phyloP scores from a whole-genome alignment of 2,113 vertebrate species.

The Hypomesus transpacificus region DNA sequence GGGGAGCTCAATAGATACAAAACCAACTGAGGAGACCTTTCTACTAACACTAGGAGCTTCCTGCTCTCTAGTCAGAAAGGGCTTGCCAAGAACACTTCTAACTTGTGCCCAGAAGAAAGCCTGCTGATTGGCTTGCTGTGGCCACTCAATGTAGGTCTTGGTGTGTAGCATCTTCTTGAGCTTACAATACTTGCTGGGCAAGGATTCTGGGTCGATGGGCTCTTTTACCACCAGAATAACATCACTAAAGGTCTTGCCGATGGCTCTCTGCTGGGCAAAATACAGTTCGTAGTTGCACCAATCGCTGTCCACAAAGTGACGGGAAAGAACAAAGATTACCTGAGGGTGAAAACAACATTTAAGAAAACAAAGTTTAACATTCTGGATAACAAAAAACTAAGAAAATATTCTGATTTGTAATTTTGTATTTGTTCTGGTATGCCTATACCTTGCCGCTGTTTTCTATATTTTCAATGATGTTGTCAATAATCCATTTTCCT shows the following conservation, averaged over 20 bases:
- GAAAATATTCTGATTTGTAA: background rate
- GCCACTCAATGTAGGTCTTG: constrained; percentile 85
- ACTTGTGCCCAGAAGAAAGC: constrained; percentile 82
- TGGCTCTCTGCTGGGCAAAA: constrained; percentile 81
- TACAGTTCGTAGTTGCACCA: constrained; percentile 89
- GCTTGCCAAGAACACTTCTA: constrained; percentile 70
- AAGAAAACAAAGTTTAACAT: background rate
- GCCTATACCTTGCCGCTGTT: constrained; percentile 73
- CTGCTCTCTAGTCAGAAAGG: constrained; percentile 23
- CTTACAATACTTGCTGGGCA: constrained; percentile 79
- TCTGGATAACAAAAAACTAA: background rate
- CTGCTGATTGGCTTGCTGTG: constrained; percentile 67
- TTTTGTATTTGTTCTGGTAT: background rate
- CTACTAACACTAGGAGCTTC: constrained; percentile 27
- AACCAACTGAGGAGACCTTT: constrained; percentile 29
- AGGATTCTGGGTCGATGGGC: constrained; percentile 65
- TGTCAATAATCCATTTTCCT: constrained; percentile 85
- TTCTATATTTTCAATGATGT: constrained; percentile 87
- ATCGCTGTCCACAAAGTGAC: constrained; percentile 80
- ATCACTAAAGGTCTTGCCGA: constrained; percentile 74
- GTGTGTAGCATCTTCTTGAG: constrained; percentile 78
- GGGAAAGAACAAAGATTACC: constrained; percentile 80
- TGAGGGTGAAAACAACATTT: constrained; percentile 30
- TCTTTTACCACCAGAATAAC: constrained; percentile 81
- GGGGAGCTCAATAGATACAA: constrained; percentile 29